Evolutionary conservation across 2,113 vertebrate genomes (phyloP), one percentile per base, ranked within the genome.

Genomic region (Nymphicus hollandicus): DNA sequence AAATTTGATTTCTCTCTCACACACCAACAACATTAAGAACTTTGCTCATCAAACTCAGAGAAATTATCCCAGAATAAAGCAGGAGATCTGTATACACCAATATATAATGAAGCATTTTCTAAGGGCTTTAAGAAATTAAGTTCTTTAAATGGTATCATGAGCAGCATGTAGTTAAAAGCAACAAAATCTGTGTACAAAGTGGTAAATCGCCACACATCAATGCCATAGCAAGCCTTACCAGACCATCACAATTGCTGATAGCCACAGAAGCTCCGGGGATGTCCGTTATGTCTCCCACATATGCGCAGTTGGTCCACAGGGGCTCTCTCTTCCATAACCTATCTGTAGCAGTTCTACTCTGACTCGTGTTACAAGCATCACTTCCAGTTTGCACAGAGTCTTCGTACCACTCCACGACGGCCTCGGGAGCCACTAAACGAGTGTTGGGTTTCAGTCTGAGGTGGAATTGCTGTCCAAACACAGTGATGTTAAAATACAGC

Each of bases 201-300:
- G 77, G 50, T 18, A 7, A 77, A 39, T 60, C 16, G 31, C 4
- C 5, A 77, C 39, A 53, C 5, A 6, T 19, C 12, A 73, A 47
- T 2, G 24, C n/a, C 37, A 31, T 1, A 93, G 87, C 1, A 52
- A 96, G 86, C 98, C 99, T 99, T 98, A 99, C 99, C 99, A 99
- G 98, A 76, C 99, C 99, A 46, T 99, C 99, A 46, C 99, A 99
- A 98, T 99, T 99, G 99, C 99, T 99, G 96, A 99, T 98, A 87
- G 99, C 99, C 88, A 99, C 99, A 2, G 99, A 98, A 31, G 99
- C 98, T 87, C 98, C 99, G 0, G 99, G 98, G 50, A 99, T 92
- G 81, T 99, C 99, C 0, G 98, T 98, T 96, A 99, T 98, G 97
- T 99, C 99, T 73, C 99, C 99, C n/a, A 99, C 98, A 4, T 99